Evolutionary conservation across 2,113 vertebrate species (phyloP), one percentile per base, ranked within the genome.

Genomic region (Dromas ardeola): DNA sequence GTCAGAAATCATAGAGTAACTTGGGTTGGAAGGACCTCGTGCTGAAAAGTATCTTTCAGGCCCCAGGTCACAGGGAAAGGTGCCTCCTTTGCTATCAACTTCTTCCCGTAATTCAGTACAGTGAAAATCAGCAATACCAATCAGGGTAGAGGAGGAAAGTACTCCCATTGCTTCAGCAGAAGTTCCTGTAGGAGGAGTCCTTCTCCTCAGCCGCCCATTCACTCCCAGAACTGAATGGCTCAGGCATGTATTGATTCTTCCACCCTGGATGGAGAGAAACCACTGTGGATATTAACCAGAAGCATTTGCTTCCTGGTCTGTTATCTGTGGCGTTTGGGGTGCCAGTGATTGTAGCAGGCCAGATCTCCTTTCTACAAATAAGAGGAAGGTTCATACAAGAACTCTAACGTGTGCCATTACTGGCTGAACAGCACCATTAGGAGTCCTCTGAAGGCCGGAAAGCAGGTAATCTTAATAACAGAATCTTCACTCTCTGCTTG

Each of bases 361-460:
- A 12, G 73, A 87, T 87, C 15, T 89, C 45, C 62, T 47, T 56
- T 38, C 36, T 94, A n/a, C 61, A 65, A 65, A 8, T 63, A 47
- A 2, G 18, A 87, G n/a, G 36, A 89, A 76, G 26, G 32, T 89
- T 85, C 40, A 69, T 52, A 14, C 15, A 30, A 34, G 69, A 91
- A 12, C 73, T 74, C 38, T 61, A 55, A 38, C 23, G 83, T 34
- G n/a, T 71, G 56, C 69, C 61, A 36, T 61, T 89, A 71, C 56
- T 94, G 87, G 43, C 62, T 85, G 76, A 92, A 26, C 40, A 88
- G n/a, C 79, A 72, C 81, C 18, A 22, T 36, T 85, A 69, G 52
- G 88, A 95, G 55, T 63, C 86, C 69, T 88, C 86, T 93, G 69
- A 89, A 94, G 34, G 73, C 61, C 90, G 78, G 70, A 90, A 72